A percentile compares a stretch with the other conserved stretches of the same genome.
These are phyloP conservation scores for Molorchus minor DNA, from an alignment of 2,888 invertebrate genomes.

Conservation along the genomic window DNA sequence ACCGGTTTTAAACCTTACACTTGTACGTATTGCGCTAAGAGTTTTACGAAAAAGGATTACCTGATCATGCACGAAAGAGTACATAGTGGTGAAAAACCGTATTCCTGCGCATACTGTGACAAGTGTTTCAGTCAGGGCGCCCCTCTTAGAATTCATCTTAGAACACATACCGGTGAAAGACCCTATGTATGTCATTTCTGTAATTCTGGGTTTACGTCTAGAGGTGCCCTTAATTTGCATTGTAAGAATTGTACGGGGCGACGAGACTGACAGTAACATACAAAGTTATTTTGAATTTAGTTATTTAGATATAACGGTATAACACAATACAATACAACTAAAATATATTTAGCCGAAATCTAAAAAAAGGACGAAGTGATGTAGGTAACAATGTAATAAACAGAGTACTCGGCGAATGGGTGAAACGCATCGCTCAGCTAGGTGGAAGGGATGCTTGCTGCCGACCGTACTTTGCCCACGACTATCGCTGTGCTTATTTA, in stretches of 20 bases:
- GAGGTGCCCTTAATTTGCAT: conserved; percentile 66
- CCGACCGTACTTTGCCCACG: too few species aligned
- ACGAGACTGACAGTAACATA: neutral
- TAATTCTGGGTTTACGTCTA: conserved; percentile 67
- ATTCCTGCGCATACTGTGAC: conserved; percentile 56
- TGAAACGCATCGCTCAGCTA: too few species aligned
- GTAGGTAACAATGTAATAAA: too few species aligned
- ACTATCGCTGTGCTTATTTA: too few species aligned
- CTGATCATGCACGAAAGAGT: conserved; percentile 54
- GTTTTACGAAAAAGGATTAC: conserved; percentile 62
- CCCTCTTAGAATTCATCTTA: conserved; percentile 52
- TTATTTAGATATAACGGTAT: too few species aligned
- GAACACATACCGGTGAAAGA: conserved; percentile 55
- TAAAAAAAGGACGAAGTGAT: too few species aligned
- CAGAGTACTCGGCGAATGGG: too few species aligned
- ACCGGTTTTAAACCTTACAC: conserved; percentile 64
- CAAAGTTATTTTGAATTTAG: too few species aligned
- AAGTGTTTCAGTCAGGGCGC: conserved; percentile 54
- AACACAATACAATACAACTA: too few species aligned
- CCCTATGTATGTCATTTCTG: conserved; percentile 66
- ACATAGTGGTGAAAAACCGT: conserved; percentile 57
- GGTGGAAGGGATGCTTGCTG: too few species aligned
- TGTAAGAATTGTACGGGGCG: conserved; percentile 55
- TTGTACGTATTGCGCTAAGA: conserved; percentile 60
- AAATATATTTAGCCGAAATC: too few species aligned